phyloP scores from a whole-genome alignment of 2,888 invertebrate species.

The Phyllotreta cruciferae region DNA sequence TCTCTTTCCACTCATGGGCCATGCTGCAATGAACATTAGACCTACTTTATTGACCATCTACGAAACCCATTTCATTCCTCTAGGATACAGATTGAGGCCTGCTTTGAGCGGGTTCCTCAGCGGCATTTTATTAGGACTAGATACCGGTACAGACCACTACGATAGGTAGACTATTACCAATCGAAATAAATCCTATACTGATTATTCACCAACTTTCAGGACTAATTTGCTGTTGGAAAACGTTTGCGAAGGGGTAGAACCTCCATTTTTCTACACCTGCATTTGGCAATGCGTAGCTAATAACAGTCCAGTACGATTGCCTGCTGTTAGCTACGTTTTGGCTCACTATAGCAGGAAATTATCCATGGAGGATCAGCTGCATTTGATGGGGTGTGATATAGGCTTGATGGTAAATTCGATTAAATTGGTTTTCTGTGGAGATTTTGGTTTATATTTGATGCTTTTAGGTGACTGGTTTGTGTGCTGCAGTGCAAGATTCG shows the following conservation, averaged over 20 bases:
- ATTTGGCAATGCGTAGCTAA: slow-evolving; percentile 87
- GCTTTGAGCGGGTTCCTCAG: slow-evolving; percentile 88
- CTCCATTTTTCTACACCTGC: slow-evolving; percentile 82
- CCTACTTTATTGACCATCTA: slow-evolving; percentile 82
- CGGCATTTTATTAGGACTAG: slow-evolving; percentile 86
- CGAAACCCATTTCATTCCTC: slow-evolving; percentile 86
- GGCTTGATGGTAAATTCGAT: slow-evolving; percentile 74
- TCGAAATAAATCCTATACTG: not conserved
- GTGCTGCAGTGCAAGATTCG: slow-evolving; percentile 79
- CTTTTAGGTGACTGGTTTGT: slow-evolving; percentile 74
- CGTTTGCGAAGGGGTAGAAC: slow-evolving; percentile 78
- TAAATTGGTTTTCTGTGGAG: not conserved
- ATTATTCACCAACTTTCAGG: slow-evolving; percentile 54
- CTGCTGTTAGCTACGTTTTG: slow-evolving; percentile 81
- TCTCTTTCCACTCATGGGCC: slow-evolving; percentile 85
- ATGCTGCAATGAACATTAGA: slow-evolving; percentile 90
- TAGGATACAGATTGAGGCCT: slow-evolving; percentile 78
- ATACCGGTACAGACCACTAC: slow-evolving; percentile 84
- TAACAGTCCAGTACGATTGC: slow-evolving; percentile 80
- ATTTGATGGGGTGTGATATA: slow-evolving; percentile 83
- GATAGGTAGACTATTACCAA: slow-evolving; percentile 65
- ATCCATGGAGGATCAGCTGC: slow-evolving; percentile 81
- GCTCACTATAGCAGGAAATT: slow-evolving; percentile 80
- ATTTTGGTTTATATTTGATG: not conserved
- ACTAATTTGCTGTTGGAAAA: slow-evolving; percentile 71